Conservation (phyloP, 2,113 vertebrate genomes). For the Xiphorhynchus elegans region DNA sequence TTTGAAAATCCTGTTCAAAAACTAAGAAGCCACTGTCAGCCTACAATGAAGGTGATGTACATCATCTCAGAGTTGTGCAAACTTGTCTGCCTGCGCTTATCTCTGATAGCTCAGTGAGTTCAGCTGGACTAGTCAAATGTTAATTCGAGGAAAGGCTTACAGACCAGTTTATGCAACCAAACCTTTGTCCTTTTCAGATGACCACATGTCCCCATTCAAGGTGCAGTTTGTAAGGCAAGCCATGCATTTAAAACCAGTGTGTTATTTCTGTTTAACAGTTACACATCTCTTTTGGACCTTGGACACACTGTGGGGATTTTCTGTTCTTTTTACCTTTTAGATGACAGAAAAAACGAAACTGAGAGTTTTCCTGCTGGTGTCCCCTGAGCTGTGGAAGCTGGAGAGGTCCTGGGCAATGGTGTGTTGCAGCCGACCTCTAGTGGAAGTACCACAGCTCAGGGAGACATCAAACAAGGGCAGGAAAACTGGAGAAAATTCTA, state of each 20-base stretch:
- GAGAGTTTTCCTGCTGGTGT: neutral
- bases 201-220: neutral
- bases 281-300: neutral
- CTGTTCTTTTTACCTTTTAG: neutral
- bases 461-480: neutral
- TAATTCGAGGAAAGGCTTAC: neutral
- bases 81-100: neutral
- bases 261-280: neutral
- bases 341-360: neutral
- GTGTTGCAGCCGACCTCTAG: constrained; percentile 10
- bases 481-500: neutral
- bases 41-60: neutral
- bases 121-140: neutral
- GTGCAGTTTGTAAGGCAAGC: neutral
- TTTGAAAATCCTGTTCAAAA: neutral
- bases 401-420: accelerated
- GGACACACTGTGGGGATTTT: neutral
- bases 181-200: neutral
- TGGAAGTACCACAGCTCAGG: neutral
- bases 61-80: neutral
- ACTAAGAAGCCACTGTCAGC: neutral
- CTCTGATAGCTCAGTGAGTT: neutral
- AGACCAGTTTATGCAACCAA: neutral
- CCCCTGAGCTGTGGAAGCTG: accelerated
- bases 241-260: neutral